A percentile compares a stretch with the other conserved stretches of the same genome.
These are phyloP conservation scores for Hermaeophaga mercurialis DNA, from an alignment of 2,888 invertebrate genomes.

Conservation along the genomic window DNA sequence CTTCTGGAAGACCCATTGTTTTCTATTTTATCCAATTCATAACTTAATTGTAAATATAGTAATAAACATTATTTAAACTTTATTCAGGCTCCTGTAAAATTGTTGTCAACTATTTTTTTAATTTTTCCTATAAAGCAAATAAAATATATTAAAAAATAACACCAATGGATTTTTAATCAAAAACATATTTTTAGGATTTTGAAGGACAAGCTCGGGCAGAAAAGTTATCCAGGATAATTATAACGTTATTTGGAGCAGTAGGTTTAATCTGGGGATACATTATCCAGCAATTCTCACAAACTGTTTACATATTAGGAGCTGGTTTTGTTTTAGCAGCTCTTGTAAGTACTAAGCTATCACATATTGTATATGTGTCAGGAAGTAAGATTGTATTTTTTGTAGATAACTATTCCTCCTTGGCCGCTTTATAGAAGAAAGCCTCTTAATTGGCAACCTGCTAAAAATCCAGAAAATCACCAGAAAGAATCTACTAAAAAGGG, in stretches of 20 bases:
- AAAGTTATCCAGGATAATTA: constrained; percentile 85
- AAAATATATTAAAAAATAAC: too few relatives aligned
- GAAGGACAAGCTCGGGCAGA: constrained; percentile 91
- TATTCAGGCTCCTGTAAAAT: too few relatives aligned
- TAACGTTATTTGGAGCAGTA: constrained; percentile 87
- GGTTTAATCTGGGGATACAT: constrained; percentile 92
- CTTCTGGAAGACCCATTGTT: too few relatives aligned
- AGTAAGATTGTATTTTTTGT: constrained; percentile 41
- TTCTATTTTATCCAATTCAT: too few relatives aligned
- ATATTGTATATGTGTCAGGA: too few relatives aligned
- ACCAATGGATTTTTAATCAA: too few relatives aligned
- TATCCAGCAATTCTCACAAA: constrained; percentile 94
- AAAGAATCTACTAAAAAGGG: constrained; percentile 41
- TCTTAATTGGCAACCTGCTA: constrained; percentile 82
- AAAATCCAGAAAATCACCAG: constrained; percentile 50
- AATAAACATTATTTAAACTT: too few relatives aligned
- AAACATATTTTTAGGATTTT: constrained; percentile 70
- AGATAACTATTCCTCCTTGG: constrained; percentile 95
- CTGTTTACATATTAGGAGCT: constrained; percentile 89
- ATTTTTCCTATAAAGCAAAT: background rate
- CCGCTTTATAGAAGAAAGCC: constrained; percentile 90
- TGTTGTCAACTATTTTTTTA: constrained; percentile 3
- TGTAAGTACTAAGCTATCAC: constrained; percentile 59
- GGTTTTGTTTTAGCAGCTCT: constrained; percentile 87
- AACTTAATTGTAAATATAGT: too few relatives aligned